Evolutionary conservation across 2,797 vertebrate species (phyloP), one percentile per base, ranked within the genome.

Genomic region (Semotilus atromaculatus): DNA sequence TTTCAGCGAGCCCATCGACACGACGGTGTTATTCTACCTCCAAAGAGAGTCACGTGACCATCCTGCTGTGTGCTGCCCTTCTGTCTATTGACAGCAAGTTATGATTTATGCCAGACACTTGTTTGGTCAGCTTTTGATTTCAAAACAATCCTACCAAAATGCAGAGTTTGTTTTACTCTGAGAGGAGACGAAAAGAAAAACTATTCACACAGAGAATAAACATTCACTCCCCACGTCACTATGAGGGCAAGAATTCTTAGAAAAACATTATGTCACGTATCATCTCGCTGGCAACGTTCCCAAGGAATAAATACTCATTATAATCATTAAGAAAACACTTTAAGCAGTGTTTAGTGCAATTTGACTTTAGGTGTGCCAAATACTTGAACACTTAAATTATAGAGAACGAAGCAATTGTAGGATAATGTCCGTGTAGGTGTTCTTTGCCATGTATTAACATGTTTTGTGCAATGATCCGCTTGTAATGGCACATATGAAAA

Each of bases 1-100:
- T 79, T 90, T 79, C 88, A 88, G 86, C 72, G 89, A 91, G 87
- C 40, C 90, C 88, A 91, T 93, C 89, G 89, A 84, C 89, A 89
- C 81, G 1, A 9, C 29, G 2, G 82, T 84, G 71, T 90, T 90
- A 75, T 86, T 64, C 72, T 45, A 83, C 90, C 91, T 90, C 88
- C 55, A 89, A 83, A 91, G 86, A 83, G 78, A 89, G 85, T 88
- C 85, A 89, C 66, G 74, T 88, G 71, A 89, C 48, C 76, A n/a
- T 16, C 62, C 67, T 48, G 36, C 81, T 81, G 80, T 84, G 82
- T 87, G 79, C 83, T 77, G 62, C 85, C 80, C 68, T 58, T 29
- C 81, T 77, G 64, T 83, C 53, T 55, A 53, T 66, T 87, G 77
- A 86, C 72, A 88, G 74, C 40, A 55, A 60, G 40, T 58, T 83